phyloP scores from a whole-genome alignment of 1,140 invertebrate species.

The Battus philenor region DNA sequence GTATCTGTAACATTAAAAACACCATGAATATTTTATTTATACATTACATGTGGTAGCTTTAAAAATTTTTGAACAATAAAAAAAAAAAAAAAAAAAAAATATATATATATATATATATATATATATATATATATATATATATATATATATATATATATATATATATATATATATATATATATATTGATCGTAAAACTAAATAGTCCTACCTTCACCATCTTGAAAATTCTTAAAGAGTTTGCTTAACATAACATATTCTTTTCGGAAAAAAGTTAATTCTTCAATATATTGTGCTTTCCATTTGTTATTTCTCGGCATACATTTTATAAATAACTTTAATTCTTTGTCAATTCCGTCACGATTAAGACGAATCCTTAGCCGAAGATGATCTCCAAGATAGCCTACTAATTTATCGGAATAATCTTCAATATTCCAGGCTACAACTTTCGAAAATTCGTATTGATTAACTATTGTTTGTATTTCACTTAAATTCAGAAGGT shows the following conservation, averaged over 20 bases:
- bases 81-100: no score
- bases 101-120: no score
- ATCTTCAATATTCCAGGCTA: slow-evolving; percentile 33
- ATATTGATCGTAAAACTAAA: neutral
- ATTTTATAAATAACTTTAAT: slow-evolving; percentile 48
- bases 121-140: no score
- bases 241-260: slow-evolving; percentile 50
- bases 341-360: slow-evolving; percentile 16
- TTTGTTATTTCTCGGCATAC: slow-evolving; percentile 40
- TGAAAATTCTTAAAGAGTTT: slow-evolving; percentile 42
- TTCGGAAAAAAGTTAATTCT: slow-evolving; percentile 48
- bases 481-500: slow-evolving; percentile 39
- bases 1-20: slow-evolving; percentile 28
- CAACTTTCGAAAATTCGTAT: slow-evolving; percentile 24
- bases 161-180: no score
- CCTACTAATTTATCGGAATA: slow-evolving; percentile 43
- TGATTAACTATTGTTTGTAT: slow-evolving; percentile 35
- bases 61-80: no score
- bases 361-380: slow-evolving; percentile 31
- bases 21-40: no score
- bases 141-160: neutral
- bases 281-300: slow-evolving; percentile 46
- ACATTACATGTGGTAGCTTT: no score
- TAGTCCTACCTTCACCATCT: slow-evolving; percentile 33
- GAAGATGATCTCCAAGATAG: slow-evolving; percentile 55